Evolutionary conservation across 2,888 invertebrate species (phyloP).

Genomic region (Aleiodes testaceus): DNA sequence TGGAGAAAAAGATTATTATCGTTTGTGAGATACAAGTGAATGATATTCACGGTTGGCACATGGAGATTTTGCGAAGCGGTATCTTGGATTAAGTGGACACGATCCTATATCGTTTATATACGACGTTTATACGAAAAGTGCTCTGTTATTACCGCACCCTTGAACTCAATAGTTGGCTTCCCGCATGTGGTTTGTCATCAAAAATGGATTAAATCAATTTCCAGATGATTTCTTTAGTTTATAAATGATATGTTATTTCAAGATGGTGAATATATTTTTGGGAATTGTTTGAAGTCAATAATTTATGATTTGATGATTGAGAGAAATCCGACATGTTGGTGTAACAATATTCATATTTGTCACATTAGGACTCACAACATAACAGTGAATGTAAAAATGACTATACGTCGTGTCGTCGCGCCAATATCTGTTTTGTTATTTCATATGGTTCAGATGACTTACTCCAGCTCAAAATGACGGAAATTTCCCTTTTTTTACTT

Average conservation of each 20-base stretch:
- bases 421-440: too few relatives aligned
- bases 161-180: background rate
- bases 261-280: too few relatives aligned
- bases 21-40: slow-evolving; percentile 60
- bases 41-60: slow-evolving; percentile 69
- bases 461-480: too few relatives aligned
- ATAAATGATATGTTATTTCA: background rate
- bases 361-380: too few relatives aligned
- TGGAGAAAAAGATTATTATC: slow-evolving; percentile 65
- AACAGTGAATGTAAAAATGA: too few relatives aligned
- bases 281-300: too few relatives aligned
- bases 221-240: background rate
- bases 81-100: slow-evolving; percentile 42
- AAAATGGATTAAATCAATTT: background rate
- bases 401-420: too few relatives aligned
- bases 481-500: too few relatives aligned
- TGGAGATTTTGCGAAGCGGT: slow-evolving; percentile 57
- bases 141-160: slow-evolving; percentile 32
- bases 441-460: too few relatives aligned
- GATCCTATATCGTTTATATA: slow-evolving; percentile 5
- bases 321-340: too few relatives aligned
- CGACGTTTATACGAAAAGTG: slow-evolving; percentile 39
- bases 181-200: background rate
- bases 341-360: too few relatives aligned
- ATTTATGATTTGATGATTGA: too few relatives aligned